These are phyloP conservation scores for Epirrita christyi DNA, from an alignment of 2,888 invertebrate genomes.

Conservation along the genomic window DNA sequence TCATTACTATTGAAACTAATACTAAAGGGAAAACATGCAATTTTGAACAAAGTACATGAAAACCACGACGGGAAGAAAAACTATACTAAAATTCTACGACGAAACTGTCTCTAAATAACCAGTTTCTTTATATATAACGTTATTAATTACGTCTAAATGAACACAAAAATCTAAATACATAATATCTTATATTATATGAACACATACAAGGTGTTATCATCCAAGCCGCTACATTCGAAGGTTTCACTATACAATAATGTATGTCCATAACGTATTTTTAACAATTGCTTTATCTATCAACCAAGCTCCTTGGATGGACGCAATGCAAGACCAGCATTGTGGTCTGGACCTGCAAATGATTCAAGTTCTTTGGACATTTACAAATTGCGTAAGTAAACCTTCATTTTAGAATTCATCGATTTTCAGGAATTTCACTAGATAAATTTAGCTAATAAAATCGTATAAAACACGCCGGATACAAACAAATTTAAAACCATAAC, in stretches of 20 bases:
- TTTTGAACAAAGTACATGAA: slow-evolving; percentile 38
- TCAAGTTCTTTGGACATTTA: slow-evolving; percentile 19
- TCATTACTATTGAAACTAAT: slow-evolving; percentile 30
- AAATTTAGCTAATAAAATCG: slow-evolving; percentile 67
- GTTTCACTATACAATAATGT: slow-evolving; percentile 16
- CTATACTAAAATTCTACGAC: slow-evolving; percentile 34
- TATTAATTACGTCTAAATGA: slow-evolving; percentile 29
- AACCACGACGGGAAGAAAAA: slow-evolving; percentile 51
- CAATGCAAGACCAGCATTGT: background rate
- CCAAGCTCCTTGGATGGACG: slow-evolving; percentile 14
- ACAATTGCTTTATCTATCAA: slow-evolving; percentile 6
- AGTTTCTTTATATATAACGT: slow-evolving; percentile 35
- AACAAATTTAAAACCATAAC: slow-evolving; percentile 11
- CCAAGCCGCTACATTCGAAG: slow-evolving; percentile 29
- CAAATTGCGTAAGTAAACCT: slow-evolving; percentile 12
- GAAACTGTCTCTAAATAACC: slow-evolving; percentile 49
- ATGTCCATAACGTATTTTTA: slow-evolving; percentile 19
- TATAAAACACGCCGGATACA: slow-evolving; percentile 59
- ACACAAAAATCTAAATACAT: slow-evolving; percentile 42
- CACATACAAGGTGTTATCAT: slow-evolving; percentile 58
- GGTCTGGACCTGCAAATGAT: slow-evolving; percentile 6
- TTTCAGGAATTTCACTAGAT: slow-evolving; percentile 41
- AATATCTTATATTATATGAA: slow-evolving; percentile 65
- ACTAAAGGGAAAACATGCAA: slow-evolving; percentile 30
- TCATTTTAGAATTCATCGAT: slow-evolving; percentile 12